phyloP scores from a whole-genome alignment of 2,113 vertebrate species.

The Campylomormyrus tamandua region DNA sequence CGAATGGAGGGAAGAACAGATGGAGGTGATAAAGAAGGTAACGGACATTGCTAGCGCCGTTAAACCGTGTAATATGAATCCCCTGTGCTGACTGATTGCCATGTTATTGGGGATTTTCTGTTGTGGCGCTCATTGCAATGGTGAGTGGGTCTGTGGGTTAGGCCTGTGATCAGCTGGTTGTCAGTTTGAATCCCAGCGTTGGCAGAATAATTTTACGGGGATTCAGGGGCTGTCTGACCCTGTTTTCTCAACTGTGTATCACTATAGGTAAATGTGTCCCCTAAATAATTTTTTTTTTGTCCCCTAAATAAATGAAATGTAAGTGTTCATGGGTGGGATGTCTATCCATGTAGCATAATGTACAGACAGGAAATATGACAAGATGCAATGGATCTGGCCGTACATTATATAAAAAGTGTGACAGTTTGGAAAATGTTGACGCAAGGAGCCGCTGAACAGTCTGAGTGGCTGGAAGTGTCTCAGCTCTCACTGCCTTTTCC shows the following conservation, averaged over 20 bases:
- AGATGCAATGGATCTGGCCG: background rate
- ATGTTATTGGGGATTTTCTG: background rate
- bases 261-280: background rate
- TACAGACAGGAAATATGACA: background rate
- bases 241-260: background rate
- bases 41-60: slow-evolving; percentile 18
- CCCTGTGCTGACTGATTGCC: background rate
- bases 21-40: slow-evolving; percentile 98
- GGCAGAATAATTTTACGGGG: background rate
- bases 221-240: background rate
- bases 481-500: background rate
- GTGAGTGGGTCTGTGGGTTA: background rate
- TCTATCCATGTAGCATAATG: background rate
- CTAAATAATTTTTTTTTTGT: no score
- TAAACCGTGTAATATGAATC: background rate
- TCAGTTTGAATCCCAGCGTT: background rate
- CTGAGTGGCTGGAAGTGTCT: background rate
- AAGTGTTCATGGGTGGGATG: background rate
- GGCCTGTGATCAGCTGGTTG: background rate
- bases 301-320: background rate
- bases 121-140: background rate
- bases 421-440: background rate
- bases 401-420: background rate
- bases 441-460: background rate
- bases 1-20: slow-evolving; percentile 98